Evolutionary conservation across 2,888 invertebrate genomes (phyloP).

Genomic region (Leptothorax acervorum): DNA sequence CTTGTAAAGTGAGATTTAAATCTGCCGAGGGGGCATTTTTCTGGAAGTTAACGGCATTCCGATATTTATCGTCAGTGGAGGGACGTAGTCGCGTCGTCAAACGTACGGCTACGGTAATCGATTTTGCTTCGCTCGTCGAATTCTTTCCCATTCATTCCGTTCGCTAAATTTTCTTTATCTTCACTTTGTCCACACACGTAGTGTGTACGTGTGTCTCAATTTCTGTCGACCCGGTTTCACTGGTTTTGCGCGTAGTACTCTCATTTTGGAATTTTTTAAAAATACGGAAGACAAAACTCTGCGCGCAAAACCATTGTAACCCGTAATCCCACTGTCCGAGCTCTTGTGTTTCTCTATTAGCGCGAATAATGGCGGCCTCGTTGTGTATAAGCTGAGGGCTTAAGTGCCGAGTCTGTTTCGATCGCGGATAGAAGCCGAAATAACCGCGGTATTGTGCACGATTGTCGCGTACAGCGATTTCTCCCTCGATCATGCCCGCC

Average conservation of each 20-base stretch:
- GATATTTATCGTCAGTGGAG: conserved; percentile 27
- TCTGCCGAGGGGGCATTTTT: conserved; percentile 47
- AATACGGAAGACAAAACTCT: not conserved
- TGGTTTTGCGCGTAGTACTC: not conserved
- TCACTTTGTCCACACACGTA: not conserved
- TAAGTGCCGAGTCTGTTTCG: conserved; percentile 46
- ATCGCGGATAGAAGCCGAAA: conserved; percentile 30
- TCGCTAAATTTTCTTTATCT: not conserved
- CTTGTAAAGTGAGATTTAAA: conserved; percentile 64
- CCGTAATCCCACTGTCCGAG: conserved; percentile 23
- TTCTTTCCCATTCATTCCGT: not conserved
- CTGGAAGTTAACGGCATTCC: conserved; percentile 34
- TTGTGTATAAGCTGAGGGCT: conserved; percentile 34
- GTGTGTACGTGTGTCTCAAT: not conserved
- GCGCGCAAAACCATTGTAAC: conserved; percentile 33
- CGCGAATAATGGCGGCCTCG: conserved; percentile 37
- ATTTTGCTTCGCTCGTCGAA: conserved; percentile 7
- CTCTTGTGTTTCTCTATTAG: conserved; percentile 51
- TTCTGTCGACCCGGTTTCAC: not conserved
- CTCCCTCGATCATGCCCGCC: conserved; percentile 32
- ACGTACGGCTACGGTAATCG: not conserved
- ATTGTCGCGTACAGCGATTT: conserved; percentile 38
- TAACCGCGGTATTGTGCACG: conserved; percentile 30
- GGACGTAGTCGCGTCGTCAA: not conserved
- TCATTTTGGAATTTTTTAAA: not conserved